Base-by-base conservation (phyloP, 2,888 invertebrate species). In the Aphidius colemani region DNA sequence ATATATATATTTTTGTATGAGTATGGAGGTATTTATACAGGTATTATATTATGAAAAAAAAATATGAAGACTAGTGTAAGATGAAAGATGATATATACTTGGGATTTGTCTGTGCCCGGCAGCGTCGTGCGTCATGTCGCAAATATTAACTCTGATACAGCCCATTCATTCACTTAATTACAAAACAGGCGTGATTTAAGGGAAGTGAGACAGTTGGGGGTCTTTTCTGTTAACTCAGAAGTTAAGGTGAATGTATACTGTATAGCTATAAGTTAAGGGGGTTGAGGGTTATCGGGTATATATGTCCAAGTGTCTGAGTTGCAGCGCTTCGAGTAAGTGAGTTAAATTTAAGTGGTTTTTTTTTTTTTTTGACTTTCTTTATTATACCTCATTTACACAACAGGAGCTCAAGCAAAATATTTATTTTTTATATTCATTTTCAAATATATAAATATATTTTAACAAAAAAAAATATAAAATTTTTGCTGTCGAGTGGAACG, bases 121-220 rank as follows among this genome's bases (percentile, higher is more conserved):
- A 69, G 69, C 79, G 78, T 80, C 81, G 78, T 81, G 77, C 80
- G 78, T 81, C 82, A 81, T 78, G 78, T 76, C 79, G 81, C 81
- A 81, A 81, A 82, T 82, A 82, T 82, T 82, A 82, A 82, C 81
- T 79, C 80, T 78, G 80, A 80, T 80, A 79, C 81, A 79, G 81
- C 79, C 82, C 82, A 82, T 81, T 80, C 80, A 81, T 82, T 82
- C 82, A 78, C 82, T 82, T 82, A 82, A 82, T 82, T 82, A 82
- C 81, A 80, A 82, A n/a, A 79, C 79, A 81, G 79, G 76, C 78
- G 76, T 82, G 82, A 82, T 82, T 82, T 82, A 82, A 80, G 81
- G 76, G 74, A 75, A 71, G 71, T 74, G 74, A 74, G 75, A 76
- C 77, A 69, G 71, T 75, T 73, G 79, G 80, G 80, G 79, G 78